Conservation (phyloP, 2,113 vertebrate species). For the Sinocyclocheilus anshuiensis region DNA sequence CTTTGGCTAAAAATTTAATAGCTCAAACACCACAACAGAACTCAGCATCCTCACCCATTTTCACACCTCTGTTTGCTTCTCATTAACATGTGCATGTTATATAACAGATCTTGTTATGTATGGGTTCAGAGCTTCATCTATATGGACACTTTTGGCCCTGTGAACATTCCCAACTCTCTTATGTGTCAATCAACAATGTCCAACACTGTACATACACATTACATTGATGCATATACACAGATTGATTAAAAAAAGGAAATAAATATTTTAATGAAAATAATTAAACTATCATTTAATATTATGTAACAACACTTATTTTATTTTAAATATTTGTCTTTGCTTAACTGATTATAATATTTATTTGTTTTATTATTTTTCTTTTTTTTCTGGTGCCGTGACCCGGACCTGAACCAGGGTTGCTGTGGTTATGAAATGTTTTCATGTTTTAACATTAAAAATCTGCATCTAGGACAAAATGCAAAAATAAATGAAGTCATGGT, state of each 20-base stretch:
- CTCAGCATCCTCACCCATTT: background rate
- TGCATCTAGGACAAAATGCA: background rate
- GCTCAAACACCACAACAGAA: background rate
- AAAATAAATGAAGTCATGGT: too few relatives aligned
- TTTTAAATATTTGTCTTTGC: background rate
- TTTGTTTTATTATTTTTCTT: background rate
- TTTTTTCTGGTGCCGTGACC: background rate
- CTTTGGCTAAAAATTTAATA: background rate
- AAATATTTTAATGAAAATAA: too few relatives aligned
- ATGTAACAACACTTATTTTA: too few relatives aligned
- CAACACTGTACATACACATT: too few relatives aligned
- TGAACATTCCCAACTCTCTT: background rate
- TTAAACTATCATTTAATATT: too few relatives aligned
- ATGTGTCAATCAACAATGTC: too few relatives aligned
- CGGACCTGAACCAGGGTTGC: background rate
- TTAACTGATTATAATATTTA: background rate
- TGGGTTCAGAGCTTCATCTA: background rate
- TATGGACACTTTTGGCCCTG: background rate
- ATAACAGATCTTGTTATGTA: background rate
- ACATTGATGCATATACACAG: too few relatives aligned
- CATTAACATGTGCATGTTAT: background rate
- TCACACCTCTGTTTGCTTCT: slow-evolving; percentile 4
- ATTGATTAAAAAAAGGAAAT: too few relatives aligned
- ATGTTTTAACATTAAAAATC: background rate
- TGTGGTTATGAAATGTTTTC: too few relatives aligned